Evolutionary conservation across 1,140 invertebrate species (phyloP), one percentile per base, ranked within the genome.

Genomic region (Caerostris darwini): DNA sequence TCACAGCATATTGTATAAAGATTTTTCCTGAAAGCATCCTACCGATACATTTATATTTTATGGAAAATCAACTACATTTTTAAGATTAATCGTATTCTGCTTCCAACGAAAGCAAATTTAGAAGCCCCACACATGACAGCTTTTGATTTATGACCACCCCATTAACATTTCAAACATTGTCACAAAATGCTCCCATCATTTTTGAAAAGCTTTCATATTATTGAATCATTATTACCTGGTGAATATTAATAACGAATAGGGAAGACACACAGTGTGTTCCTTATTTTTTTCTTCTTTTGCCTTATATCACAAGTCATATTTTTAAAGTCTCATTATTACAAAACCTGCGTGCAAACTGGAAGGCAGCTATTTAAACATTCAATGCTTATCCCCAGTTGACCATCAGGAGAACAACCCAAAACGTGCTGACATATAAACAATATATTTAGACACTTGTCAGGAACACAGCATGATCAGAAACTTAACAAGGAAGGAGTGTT

Each of bases 151-250:
- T 77, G 71, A 77, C 34, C 71, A 0, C 8, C 7, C 71, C 71
- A 77, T 77, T 77, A 77, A 77, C 71, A 77, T 77, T 77, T 77
- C 71, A 77, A 77, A 77, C 34, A 77, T 50, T 77, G 71, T 77
- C 71, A 77, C 71, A 17, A 77, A 77, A 53, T 53, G 3, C 71
- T 85, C 7, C 82, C 17, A 57, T 85, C 82, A 19, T 12, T 34
- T 85, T 85, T 17, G 54, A 85, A 34, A 34, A 58, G 14, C 82
- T 85, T 57, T 56, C 54, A 7, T 34, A 57, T 85, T 85, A 85
- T 85, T 85, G 82, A 85, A 85, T 85, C 82, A 85, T 85, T 57
- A 85, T 85, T 85, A 57, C 82, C 82, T 58, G 82, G 34, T 57
- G 57, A 85, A 85, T 85, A 85, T 85, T 85, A 57, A 85, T 85